A percentile compares a stretch with the other conserved stretches of the same genome.
phyloP scores from a whole-genome alignment of 2,797 vertebrate species.

The Morelia viridis region DNA sequence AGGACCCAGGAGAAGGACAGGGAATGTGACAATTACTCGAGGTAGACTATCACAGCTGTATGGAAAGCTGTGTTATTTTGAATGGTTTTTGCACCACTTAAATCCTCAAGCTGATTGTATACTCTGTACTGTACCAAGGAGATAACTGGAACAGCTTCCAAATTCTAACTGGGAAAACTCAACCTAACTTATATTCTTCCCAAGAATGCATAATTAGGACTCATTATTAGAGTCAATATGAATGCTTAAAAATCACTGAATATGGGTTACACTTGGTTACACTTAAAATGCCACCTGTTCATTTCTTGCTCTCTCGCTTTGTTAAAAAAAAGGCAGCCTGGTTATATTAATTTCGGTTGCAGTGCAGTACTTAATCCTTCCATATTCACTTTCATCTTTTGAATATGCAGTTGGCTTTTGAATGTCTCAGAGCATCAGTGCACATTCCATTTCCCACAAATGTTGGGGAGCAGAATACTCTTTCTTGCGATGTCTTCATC shows the following conservation, averaged over 20 bases:
- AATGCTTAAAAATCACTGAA: constrained; percentile 58
- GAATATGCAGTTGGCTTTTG: constrained; percentile 36
- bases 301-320: background rate
- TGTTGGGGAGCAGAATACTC: background rate
- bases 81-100: constrained; percentile 41
- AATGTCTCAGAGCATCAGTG: background rate
- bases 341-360: constrained; percentile 59
- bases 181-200: constrained; percentile 46
- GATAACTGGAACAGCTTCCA: constrained; percentile 60
- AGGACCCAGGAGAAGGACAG: background rate
- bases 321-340: constrained; percentile 32
- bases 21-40: background rate
- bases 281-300: constrained; percentile 75
- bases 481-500: background rate
- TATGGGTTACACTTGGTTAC: constrained; percentile 67
- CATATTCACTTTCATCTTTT: constrained; percentile 41
- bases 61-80: constrained; percentile 40
- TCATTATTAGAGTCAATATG: constrained; percentile 56
- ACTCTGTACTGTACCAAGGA: constrained; percentile 52
- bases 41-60: constrained; percentile 22
- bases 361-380: constrained; percentile 46
- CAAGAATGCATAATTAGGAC: constrained; percentile 68
- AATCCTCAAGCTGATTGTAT: constrained; percentile 40
- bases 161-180: constrained; percentile 60
- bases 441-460: background rate